Base-by-base conservation (phyloP, 1,140 invertebrate species). In the Drosophila ficusphila region DNA sequence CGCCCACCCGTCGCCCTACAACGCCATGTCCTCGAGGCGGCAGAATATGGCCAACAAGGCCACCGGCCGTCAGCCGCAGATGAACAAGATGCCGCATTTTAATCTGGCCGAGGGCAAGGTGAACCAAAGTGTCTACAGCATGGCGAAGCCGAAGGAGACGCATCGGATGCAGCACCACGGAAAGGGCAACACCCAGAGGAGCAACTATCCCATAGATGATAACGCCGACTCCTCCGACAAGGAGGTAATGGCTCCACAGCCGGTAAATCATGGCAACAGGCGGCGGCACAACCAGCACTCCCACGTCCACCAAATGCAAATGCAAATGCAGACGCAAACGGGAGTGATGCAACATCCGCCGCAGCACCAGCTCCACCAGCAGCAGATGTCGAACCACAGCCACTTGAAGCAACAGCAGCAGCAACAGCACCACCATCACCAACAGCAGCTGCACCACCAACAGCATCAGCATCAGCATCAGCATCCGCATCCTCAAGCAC, bases 361-460 rank as follows among this genome's bases (percentile, higher is more conserved):
- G 27, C 79, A 83, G 25, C 79, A 83, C 46, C 79, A 83, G 53
- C 31, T 83, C 9, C 81, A 83, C 38, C 79, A 83, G 48, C 79
- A 83, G 27, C 79, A 86, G 44, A 47, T 76, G 31, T 21, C 31
- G 6, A 58, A 54, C 12, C 60, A 33, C 29, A 52, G 18, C 7
- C 41, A 42, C 21, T n/a, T 19, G n/a, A 57, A 60, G n/a, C 57
- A 53, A 1, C 48, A 69, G 27, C 72, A 53, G 19, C 44, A 60
- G 12, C 44, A 62, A 11, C 36, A 9, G 14, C 36, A 46, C n/a
- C 56, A 64, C 5, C 56, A 48, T 2, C 29, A 51, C 5, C 49
- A 61, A 2, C 41, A 60, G 8, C 82, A 64, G 6, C 29, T 62
- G 0, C 70, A 34, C 0, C 44, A 48, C 8, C 46, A n/a, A 0